Evolutionary conservation across 2,888 invertebrate species (phyloP).

Genomic region (Eucera pruinosa): DNA sequence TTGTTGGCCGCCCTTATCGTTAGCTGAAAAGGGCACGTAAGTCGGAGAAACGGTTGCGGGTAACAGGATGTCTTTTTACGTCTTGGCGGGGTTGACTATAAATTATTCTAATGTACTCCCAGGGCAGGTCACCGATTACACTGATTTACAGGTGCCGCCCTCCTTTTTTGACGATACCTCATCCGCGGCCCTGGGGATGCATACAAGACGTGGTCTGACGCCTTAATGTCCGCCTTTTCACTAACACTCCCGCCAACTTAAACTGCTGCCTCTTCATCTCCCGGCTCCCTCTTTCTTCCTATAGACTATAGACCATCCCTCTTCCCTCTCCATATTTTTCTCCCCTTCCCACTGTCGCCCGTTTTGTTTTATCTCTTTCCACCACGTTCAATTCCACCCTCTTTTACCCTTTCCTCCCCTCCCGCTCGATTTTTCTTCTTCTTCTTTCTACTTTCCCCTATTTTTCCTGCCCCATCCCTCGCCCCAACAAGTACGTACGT

Average conservation of each 20-base stretch:
- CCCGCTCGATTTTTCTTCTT: not conserved
- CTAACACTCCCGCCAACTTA: conserved; percentile 70
- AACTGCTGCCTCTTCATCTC: conserved; percentile 58
- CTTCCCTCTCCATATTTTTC: conserved; percentile 22
- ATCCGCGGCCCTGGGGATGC: conserved; percentile 79
- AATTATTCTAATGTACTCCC: conserved; percentile 82
- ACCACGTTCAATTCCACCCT: not conserved
- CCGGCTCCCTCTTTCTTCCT: conserved; percentile 16
- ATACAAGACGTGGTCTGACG: conserved; percentile 76
- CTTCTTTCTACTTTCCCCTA: not conserved
- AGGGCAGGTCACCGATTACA: conserved; percentile 79
- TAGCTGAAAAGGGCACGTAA: not conserved
- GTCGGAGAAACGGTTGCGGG: conserved; percentile 33
- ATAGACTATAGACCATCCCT: conserved; percentile 8
- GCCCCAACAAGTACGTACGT: not conserved
- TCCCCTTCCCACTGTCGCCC: conserved; percentile 11
- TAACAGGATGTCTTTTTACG: conserved; percentile 69
- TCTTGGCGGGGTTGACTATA: conserved; percentile 69
- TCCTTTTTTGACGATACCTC: conserved; percentile 79
- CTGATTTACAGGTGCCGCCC: conserved; percentile 80
- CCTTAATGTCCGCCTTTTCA: conserved; percentile 73
- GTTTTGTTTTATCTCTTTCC: conserved; percentile 22
- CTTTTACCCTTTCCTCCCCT: not conserved
- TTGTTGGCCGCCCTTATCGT: conserved; percentile 45
- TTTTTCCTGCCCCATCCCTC: not conserved